These are phyloP conservation scores for Hedychridium roseum DNA, from an alignment of 2,888 invertebrate species.

Conservation along the genomic window DNA sequence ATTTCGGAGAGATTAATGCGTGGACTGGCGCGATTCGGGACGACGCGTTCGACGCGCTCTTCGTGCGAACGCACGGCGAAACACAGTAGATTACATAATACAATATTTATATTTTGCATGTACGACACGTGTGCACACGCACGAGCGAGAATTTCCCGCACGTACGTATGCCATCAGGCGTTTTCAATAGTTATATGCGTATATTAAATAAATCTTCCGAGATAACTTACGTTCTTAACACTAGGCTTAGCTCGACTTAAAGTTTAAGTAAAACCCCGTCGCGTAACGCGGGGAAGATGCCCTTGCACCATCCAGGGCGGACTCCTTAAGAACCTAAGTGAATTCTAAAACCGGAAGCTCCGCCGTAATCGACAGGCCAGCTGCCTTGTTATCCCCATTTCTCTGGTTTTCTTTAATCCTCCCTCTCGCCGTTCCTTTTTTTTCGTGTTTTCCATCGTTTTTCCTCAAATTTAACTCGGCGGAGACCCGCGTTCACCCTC, in stretches of 20 bases:
- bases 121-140: background rate
- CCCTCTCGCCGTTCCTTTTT: constrained; percentile 8
- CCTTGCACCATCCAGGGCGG: constrained; percentile 50
- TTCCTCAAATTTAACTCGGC: constrained; percentile 22
- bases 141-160: background rate
- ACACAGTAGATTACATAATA: constrained; percentile 22
- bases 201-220: constrained; percentile 47
- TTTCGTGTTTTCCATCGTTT: constrained; percentile 1
- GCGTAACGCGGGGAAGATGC: constrained; percentile 32
- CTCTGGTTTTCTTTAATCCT: constrained; percentile 19
- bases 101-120: too few relatives aligned
- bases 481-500: too few relatives aligned
- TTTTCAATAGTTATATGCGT: constrained; percentile 12
- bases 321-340: constrained; percentile 50
- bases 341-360: constrained; percentile 58
- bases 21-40: too few relatives aligned
- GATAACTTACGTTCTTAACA: constrained; percentile 43
- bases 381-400: constrained; percentile 42
- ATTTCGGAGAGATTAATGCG: too few relatives aligned
- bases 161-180: background rate
- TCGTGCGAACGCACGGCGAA: constrained; percentile 21
- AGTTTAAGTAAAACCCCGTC: constrained; percentile 44
- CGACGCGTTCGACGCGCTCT: constrained; percentile 24
- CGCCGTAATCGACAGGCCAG: constrained; percentile 55
- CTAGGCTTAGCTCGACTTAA: constrained; percentile 47